Percentiles rank a stretch among this genome's conserved stretches.
Conservation (phyloP, 1,140 invertebrate genomes). For the Trichoplusia ni region DNA sequence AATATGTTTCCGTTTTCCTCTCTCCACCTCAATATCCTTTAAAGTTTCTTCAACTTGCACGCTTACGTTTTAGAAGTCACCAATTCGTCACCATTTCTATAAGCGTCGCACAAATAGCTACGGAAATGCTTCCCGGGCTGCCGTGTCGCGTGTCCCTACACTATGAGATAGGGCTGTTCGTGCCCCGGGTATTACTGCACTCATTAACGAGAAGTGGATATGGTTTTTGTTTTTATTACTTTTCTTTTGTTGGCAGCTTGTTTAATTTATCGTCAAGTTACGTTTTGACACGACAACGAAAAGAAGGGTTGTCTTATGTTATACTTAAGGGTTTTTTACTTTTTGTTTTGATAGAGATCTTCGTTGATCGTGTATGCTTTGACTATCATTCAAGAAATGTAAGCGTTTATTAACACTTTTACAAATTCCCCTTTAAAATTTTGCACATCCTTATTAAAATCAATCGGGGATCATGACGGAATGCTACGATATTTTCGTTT, state of each 20-base stretch:
- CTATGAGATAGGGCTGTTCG: constrained; percentile 5
- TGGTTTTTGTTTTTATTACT: not conserved
- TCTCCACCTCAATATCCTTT: too few relatives aligned
- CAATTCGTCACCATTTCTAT: constrained; percentile 1
- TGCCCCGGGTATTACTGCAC: not conserved
- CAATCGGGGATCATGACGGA: not conserved
- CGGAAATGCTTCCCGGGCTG: constrained; percentile 17
- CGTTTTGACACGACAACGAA: too few relatives aligned
- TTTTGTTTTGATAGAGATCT: not conserved
- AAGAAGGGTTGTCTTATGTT: too few relatives aligned
- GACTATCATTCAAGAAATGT: too few relatives aligned
- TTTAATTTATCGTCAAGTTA: too few relatives aligned
- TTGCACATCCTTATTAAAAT: not conserved
- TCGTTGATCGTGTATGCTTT: too few relatives aligned
- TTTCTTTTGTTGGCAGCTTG: too few relatives aligned
- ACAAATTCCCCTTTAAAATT: not conserved
- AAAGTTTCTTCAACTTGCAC: too few relatives aligned
- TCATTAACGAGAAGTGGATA: not conserved
- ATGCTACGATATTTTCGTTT: constrained; percentile 4
- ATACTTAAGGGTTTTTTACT: too few relatives aligned
- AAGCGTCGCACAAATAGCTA: constrained; percentile 14
- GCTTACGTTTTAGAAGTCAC: not conserved
- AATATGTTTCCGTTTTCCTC: too few relatives aligned
- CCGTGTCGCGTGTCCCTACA: not conserved
- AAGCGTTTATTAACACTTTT: too few relatives aligned